Evolutionary conservation across 2,113 vertebrate species (phyloP).

Genomic region (Piaya cayana): DNA sequence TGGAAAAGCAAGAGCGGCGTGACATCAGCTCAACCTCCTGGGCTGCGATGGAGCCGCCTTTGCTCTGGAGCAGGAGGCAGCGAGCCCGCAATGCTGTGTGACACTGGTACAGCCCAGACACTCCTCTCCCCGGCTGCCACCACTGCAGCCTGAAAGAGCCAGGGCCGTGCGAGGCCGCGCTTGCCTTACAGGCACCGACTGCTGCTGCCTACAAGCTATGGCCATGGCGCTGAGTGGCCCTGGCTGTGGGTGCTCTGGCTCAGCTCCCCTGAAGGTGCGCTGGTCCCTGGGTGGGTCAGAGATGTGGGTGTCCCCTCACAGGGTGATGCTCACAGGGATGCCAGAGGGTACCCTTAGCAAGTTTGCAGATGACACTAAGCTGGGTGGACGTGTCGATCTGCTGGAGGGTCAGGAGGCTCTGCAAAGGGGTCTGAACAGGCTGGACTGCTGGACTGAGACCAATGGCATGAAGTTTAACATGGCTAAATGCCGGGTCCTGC

Average conservation of each 20-base stretch:
- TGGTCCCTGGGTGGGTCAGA: accelerated
- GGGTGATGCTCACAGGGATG: background rate
- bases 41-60: background rate
- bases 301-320: accelerated
- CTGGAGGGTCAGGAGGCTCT: too few relatives aligned
- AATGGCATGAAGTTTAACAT: too few relatives aligned
- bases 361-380: too few relatives aligned
- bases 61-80: background rate
- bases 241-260: background rate
- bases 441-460: too few relatives aligned
- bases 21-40: background rate
- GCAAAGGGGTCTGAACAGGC: too few relatives aligned
- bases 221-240: background rate
- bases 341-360: too few relatives aligned
- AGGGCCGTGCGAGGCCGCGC: accelerated
- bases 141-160: background rate
- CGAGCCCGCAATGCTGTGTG: background rate
- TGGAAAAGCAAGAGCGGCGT: background rate
- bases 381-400: too few relatives aligned
- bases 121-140: background rate
- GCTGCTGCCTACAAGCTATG: background rate
- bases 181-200: background rate
- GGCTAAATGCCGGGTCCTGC: too few relatives aligned
- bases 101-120: background rate
- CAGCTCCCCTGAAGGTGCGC: background rate